Conservation (phyloP, 2,888 invertebrate genomes). For the Opisthograptis luteolata region DNA sequence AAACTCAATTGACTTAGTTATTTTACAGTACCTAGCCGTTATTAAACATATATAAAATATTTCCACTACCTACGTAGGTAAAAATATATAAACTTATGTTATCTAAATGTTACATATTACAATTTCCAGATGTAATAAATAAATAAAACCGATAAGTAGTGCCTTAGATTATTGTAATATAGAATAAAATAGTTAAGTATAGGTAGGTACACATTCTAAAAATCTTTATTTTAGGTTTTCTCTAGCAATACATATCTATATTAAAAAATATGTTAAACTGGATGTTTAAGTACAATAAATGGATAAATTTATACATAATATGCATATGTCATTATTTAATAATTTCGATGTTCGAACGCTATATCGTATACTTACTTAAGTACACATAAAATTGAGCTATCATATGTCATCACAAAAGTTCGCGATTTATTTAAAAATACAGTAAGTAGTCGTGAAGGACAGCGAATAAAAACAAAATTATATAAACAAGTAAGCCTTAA, state of each 20-base stretch:
- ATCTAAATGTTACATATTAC: neutral
- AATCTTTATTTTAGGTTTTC: too few species aligned
- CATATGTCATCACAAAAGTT: conserved; percentile 62
- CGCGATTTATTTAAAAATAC: conserved; percentile 63
- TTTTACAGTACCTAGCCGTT: too few species aligned
- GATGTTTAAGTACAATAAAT: neutral
- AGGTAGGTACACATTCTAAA: neutral
- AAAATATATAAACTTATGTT: neutral
- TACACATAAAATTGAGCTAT: conserved; percentile 75
- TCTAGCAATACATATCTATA: too few species aligned
- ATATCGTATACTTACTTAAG: conserved; percentile 59
- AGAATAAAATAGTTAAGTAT: neutral
- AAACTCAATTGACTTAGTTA: too few species aligned
- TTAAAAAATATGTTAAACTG: neutral
- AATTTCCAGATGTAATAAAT: neutral
- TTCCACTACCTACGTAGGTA: too few species aligned
- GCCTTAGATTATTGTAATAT: neutral
- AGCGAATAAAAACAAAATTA: conserved; percentile 43
- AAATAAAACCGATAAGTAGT: neutral
- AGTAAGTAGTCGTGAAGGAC: conserved; percentile 65
- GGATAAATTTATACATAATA: conserved; percentile 9
- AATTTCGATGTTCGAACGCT: conserved; percentile 66
- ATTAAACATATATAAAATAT: too few species aligned
- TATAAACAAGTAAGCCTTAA: conserved; percentile 34
- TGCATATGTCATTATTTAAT: conserved; percentile 20